A percentile compares a stretch with the other conserved stretches of the same genome.
These are phyloP conservation scores for Erinaceus europaeus DNA, from an alignment of 2,113 vertebrate genomes.

Conservation along the genomic window DNA sequence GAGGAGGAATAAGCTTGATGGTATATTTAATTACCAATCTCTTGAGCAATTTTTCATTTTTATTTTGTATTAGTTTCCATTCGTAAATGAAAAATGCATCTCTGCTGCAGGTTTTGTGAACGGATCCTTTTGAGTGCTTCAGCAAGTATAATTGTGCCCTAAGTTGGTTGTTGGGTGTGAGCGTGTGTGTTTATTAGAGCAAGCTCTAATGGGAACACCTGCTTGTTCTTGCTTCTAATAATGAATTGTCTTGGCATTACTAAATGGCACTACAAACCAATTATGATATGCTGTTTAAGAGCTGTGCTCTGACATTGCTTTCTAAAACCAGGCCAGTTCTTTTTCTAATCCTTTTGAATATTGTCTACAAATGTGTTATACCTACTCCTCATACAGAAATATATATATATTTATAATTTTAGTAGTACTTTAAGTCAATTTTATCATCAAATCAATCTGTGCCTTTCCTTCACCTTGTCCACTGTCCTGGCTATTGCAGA, in stretches of 20 bases:
- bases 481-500: background rate
- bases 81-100: constrained; percentile 42
- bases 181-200: constrained; percentile 19
- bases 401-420: background rate
- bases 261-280: constrained; percentile 75
- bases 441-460: background rate
- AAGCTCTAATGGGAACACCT: constrained; percentile 80
- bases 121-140: constrained; percentile 63
- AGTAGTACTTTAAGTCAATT: background rate
- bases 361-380: background rate
- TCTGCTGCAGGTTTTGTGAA: constrained; percentile 7
- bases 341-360: constrained; percentile 64
- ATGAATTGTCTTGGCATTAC: constrained; percentile 79
- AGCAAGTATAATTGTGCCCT: constrained; percentile 61
- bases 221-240: constrained; percentile 77
- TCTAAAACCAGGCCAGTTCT: constrained; percentile 64
- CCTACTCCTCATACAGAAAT: background rate
- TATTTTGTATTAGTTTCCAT: constrained; percentile 32
- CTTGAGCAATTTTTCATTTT: constrained; percentile 40
- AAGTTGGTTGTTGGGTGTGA: background rate
- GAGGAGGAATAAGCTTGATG: constrained; percentile 28
- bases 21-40: constrained; percentile 36
- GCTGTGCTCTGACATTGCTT: constrained; percentile 59
- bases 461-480: background rate
- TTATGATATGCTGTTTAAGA: constrained; percentile 64